Base-by-base conservation (phyloP, 2,888 invertebrate species). In the Proisotoma minuta region DNA sequence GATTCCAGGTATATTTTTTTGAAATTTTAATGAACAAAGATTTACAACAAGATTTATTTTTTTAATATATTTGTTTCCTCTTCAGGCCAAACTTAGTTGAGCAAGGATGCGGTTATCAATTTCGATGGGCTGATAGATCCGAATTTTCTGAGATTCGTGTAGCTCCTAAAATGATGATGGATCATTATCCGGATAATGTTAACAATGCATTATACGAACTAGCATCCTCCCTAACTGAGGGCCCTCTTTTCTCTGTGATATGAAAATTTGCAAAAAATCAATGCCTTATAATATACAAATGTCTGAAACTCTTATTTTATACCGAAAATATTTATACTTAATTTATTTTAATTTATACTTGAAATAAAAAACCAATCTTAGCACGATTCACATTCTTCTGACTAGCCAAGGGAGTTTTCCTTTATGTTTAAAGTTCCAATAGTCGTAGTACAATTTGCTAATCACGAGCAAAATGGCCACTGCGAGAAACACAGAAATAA, bases 391-490 rank as follows among this genome's bases (percentile, higher is more conserved):
- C 78, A 91, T 82, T 78, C 89, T 86, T 53, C 87, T 84, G 1
- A 89, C 88, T 68, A 91, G 84, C 91, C 91, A 91, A 0, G 91
- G 91, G 64, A 91, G 79, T 74, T 85, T 83, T 0, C 91, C 90
- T 23, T 87, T 87, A 63, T 84, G 85, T 76, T 87, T 89, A 76
- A 88, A 91, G 74, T 81, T 82, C 77, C 88, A 88, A 79, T 90
- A 91, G 77, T 91, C 91, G 75, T 89, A 91, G 0, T 85, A 79
- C 63, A 91, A 83, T 77, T 88, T 87, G 18, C 85, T 83, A 34
- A 91, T 76, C 8, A 91, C 82, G n/a, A 87, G 77, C 1, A 89
- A 73, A 69, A 90, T 87, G 58, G 89, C 78, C 2, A 80, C 77
- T 0, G 85, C 84, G 60, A 92, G 79, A 20, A 87, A 79, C 53